Percentiles rank a stretch among this genome's conserved stretches.
phyloP scores from a whole-genome alignment of 2,797 vertebrate genomes.

The Hephaestus fuliginosus region DNA sequence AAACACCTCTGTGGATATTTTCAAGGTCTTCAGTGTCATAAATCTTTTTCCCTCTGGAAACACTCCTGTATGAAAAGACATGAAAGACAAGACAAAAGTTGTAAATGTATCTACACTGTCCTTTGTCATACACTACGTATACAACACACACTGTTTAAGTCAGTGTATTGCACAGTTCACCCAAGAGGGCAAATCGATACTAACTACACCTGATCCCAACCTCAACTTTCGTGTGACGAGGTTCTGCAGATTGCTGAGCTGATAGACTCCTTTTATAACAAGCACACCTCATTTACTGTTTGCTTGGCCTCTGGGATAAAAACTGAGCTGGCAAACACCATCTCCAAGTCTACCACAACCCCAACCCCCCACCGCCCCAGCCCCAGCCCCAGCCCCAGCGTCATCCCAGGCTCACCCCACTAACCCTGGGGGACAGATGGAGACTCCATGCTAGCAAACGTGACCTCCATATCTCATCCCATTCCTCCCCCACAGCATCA shows the following conservation, averaged over 20 bases:
- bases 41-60: background rate
- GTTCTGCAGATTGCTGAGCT: constrained; percentile 45
- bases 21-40: constrained; percentile 5
- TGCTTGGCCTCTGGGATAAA: constrained; percentile 60
- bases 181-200: constrained; percentile 61
- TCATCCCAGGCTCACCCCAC: constrained; percentile 59
- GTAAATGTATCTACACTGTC: constrained; percentile 7
- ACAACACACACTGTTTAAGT: constrained; percentile 40
- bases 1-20: background rate
- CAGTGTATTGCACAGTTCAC: constrained; percentile 51
- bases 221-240: constrained; percentile 30
- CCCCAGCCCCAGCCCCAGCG: background rate
- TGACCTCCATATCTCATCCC: constrained; percentile 71
- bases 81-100: constrained; percentile 4
- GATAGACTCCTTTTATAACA: constrained; percentile 50
- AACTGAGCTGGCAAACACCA: constrained; percentile 45
- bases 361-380: background rate
- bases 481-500: constrained; percentile 52
- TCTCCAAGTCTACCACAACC: constrained; percentile 34
- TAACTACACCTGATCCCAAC: constrained; percentile 54
- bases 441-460: constrained; percentile 61
- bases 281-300: constrained; percentile 64
- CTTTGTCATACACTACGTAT: constrained; percentile 15
- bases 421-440: constrained; percentile 71
- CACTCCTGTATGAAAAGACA: constrained; percentile 12